Evolutionary conservation across 2,797 vertebrate species (phyloP), one percentile per base, ranked within the genome.

Genomic region (Thamnophis elegans): DNA sequence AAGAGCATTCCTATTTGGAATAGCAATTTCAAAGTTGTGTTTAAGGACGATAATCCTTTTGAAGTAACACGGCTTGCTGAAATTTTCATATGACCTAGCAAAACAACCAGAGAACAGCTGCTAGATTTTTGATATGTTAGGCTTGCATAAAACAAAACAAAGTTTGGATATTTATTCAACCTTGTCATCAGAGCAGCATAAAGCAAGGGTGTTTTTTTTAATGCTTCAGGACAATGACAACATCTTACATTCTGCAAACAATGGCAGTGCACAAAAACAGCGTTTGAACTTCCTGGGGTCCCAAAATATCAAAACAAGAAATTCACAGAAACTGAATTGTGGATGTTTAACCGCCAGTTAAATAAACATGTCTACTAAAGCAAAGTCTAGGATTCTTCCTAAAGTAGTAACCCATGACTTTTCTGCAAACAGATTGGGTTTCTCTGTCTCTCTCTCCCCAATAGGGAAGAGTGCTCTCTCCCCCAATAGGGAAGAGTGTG

Each of bases 291-390:
- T 96, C 94, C 94, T 0, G 0, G 0, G 73, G 95, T 94, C 93
- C 54, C 85, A 86, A 94, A 94, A 93, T 7, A 51, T 1, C 60
- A 28, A 78, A 89, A 87, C 58, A 91, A 94, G 88, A 28, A 95
- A 94, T 94, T 94, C 94, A 89, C 91, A 95, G 92, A 93, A 92
- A 0, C 95, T 90, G 92, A 90, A 62, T 93, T 3, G 93, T 1
- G 90, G 78, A 65, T 89, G 89, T 92, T 91, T 59, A 92, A 65
- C 86, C 68, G 89, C n/a, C 91, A 86, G 62, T 95, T 95, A 94
- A 93, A n/a, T 58, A 88, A 87, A 12, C 59, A 92, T 73, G 62
- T 85, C 90, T 51, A 5, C 90, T 54, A 92, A 85, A 92, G 93
- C 93, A 54, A 91, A 87, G 28, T 78, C 90, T 90, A 91, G 32